Conservation (phyloP, 2,113 vertebrate genomes). For the Talpa occidentalis region DNA sequence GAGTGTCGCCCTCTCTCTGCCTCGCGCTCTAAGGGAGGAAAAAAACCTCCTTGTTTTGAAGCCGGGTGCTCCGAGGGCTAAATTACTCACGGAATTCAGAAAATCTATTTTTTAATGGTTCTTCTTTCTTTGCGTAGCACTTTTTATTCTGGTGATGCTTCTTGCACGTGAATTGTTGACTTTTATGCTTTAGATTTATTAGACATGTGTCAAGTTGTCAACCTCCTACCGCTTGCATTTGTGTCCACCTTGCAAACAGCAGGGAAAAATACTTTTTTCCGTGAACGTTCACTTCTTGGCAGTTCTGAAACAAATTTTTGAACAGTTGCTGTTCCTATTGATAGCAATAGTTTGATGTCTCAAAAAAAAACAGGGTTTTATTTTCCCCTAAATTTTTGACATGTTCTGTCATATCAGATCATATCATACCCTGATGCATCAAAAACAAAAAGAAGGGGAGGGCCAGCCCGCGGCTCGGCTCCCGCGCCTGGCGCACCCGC, state of each 20-base stretch:
- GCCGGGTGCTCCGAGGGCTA: constrained; percentile 73
- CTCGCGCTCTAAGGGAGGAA: constrained; percentile 42
- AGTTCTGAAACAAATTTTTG: constrained; percentile 89
- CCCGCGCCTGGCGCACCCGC: no score
- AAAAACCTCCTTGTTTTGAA: constrained; percentile 68
- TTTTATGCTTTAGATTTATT: constrained; percentile 88
- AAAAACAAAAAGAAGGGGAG: neutral
- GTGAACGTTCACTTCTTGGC: constrained; percentile 87
- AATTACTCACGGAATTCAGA: constrained; percentile 77
- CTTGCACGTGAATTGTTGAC: constrained; percentile 84
- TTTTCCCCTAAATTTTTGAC: constrained; percentile 89
- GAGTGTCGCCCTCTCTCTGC: neutral
- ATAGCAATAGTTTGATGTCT: constrained; percentile 88
- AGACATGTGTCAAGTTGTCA: constrained; percentile 90
- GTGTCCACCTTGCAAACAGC: constrained; percentile 90
- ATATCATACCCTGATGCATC: constrained; percentile 78
- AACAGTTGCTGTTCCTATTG: constrained; percentile 90
- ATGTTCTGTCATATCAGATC: constrained; percentile 87
- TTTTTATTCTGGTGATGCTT: constrained; percentile 83
- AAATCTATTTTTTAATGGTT: constrained; percentile 85
- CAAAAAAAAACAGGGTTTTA: constrained; percentile 84
- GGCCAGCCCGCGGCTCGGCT: neutral
- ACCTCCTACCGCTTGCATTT: constrained; percentile 87
- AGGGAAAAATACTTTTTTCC: constrained; percentile 86
- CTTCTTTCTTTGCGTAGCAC: constrained; percentile 74